Percentiles rank a stretch among this genome's conserved stretches.
Conservation (phyloP, 2,113 vertebrate species). For the Felis chaus region DNA sequence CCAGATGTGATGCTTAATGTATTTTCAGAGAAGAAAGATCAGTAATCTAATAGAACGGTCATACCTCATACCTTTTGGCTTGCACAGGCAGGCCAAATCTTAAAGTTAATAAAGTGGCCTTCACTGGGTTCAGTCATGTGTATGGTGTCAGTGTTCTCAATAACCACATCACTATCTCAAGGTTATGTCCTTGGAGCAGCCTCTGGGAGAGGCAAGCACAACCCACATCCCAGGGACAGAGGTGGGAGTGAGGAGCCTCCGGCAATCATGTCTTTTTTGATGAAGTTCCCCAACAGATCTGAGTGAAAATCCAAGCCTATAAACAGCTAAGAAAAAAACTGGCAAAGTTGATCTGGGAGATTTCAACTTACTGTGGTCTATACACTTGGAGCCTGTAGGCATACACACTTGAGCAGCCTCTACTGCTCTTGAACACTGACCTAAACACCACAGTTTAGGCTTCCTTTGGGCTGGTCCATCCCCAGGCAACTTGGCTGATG, state of each 20-base stretch:
- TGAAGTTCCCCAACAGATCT: background rate
- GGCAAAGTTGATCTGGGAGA: background rate
- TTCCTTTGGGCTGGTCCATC: background rate
- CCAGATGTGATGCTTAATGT: conserved; percentile 14
- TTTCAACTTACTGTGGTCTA: background rate
- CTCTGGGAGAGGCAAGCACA: background rate
- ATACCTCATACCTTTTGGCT: conserved; percentile 26
- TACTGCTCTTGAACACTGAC: background rate
- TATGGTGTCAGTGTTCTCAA: background rate
- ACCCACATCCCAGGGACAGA: background rate
- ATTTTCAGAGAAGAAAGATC: conserved; percentile 43
- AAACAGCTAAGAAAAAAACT: background rate
- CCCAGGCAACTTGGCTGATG: background rate
- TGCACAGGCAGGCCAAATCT: background rate
- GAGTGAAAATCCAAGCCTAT: background rate
- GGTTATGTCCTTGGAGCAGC: background rate
- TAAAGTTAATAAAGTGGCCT: background rate
- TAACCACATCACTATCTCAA: background rate
- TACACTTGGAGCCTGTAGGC: background rate
- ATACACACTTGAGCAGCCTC: background rate
- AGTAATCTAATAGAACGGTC: conserved; percentile 3
- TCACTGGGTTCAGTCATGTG: background rate
- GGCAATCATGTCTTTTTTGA: background rate
- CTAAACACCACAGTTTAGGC: background rate
- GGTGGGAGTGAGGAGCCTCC: too few relatives aligned